Evolutionary conservation across 2,113 vertebrate species (phyloP).

Genomic region (Phalacrocorax aristotelis): DNA sequence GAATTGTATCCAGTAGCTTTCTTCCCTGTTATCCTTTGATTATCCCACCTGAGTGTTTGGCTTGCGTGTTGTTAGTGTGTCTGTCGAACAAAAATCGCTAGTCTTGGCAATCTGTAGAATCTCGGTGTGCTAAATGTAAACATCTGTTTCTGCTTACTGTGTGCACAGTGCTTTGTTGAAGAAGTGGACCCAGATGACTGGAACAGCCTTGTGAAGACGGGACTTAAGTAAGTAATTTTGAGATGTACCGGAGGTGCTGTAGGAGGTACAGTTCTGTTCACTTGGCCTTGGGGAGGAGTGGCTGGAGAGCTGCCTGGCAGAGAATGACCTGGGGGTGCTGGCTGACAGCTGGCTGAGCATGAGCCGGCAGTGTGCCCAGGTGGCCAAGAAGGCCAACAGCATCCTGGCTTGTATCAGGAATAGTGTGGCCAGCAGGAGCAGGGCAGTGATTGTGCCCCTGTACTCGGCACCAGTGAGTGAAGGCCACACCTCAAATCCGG

Average conservation of each 20-base stretch:
- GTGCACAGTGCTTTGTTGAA: conserved; percentile 67
- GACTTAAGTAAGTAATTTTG: conserved; percentile 80
- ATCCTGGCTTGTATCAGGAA: too few species aligned
- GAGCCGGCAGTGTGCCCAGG: too few species aligned
- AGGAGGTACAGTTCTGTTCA: background rate
- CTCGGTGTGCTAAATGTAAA: background rate
- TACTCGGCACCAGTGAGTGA: too few species aligned
- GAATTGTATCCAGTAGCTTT: background rate
- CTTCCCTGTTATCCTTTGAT: background rate
- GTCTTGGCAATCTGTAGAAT: background rate
- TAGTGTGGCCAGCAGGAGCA: too few species aligned
- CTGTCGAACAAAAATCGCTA: background rate
- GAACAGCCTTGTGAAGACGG: conserved; percentile 86
- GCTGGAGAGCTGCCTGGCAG: too few species aligned
- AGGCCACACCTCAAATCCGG: too few species aligned
- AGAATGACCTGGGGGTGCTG: too few species aligned
- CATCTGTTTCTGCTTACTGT: background rate
- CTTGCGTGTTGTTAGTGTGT: background rate
- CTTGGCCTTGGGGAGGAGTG: background rate
- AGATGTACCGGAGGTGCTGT: background rate
- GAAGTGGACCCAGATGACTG: conserved; percentile 81
- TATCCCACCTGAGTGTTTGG: background rate
- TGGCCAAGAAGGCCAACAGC: too few species aligned
- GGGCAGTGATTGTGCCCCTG: too few species aligned
- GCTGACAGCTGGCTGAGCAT: too few species aligned